A percentile compares a stretch with the other conserved stretches of the same genome.
phyloP scores from a whole-genome alignment of 2,113 vertebrate species.

The Strix aluco region DNA sequence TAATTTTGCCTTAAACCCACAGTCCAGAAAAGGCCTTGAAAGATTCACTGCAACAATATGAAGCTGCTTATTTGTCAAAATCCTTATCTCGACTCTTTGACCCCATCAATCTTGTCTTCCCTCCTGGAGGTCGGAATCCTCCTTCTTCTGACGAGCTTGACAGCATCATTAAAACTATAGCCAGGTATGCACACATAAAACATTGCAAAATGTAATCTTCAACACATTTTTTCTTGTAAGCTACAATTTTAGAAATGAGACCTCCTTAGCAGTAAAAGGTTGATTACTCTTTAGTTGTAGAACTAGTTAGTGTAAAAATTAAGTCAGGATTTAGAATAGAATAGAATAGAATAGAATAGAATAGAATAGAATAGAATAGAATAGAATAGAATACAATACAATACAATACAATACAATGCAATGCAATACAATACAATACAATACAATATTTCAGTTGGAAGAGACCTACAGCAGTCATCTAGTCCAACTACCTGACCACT shows the following conservation, averaged over 20 bases:
- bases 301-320: constrained; percentile 19
- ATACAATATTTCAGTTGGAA: neutral
- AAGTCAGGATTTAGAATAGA: neutral
- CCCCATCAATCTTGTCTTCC: constrained; percentile 97
- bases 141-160: constrained; percentile 94
- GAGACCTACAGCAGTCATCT: neutral
- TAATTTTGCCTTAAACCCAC: constrained; percentile 5
- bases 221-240: neutral
- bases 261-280: neutral
- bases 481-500: neutral
- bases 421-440: too few relatives aligned
- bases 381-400: too few relatives aligned
- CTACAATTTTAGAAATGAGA: neutral
- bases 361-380: neutral
- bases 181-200: constrained; percentile 72
- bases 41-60: constrained; percentile 89
- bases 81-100: constrained; percentile 97
- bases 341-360: too few relatives aligned
- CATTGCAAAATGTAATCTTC: neutral
- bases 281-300: neutral
- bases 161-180: constrained; percentile 93
- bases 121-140: constrained; percentile 90
- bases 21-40: constrained; percentile 95
- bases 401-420: too few relatives aligned
- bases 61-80: constrained; percentile 95